Base-by-base conservation (phyloP, 2,888 invertebrate species). In the Drosophila atripex region DNA sequence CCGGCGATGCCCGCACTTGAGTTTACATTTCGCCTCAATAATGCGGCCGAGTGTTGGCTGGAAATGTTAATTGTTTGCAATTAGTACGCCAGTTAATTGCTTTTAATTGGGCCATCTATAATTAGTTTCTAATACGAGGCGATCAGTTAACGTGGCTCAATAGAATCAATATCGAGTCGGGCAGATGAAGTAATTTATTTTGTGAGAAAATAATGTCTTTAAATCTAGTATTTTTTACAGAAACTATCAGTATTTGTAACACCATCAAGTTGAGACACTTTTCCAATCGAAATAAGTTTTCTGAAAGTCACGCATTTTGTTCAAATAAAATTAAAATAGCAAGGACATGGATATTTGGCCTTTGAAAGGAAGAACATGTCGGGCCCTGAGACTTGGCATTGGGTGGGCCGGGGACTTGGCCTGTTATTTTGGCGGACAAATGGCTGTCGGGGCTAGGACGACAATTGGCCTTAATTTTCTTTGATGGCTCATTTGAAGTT, bases 11-110 rank as follows among this genome's bases (percentile, higher is more conserved):
- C 28, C 9, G 28, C 28, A 28, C 28, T 28, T 9, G 28, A 11
- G 28, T 30, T 28, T 18, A 12, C 51, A 21, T 45, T 68, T 43
- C 52, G 77, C 57, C 21, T 50, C 72, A 72, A 72, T 75, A 72
- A 75, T 55, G 56, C 55, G 65, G 7, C 16, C 57, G 75, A 73
- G 75, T 75, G 71, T 50, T 47, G 64, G 64, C 54, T 21, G 35
- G 25, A 35, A 59, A 55, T 64, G 71, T 78, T 80, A 82, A 79
- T 71, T 75, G 77, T 75, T 82, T 64, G 59, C 77, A 82, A 79
- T 79, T 79, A 79, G 66, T 77, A 46, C 51, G 35, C 56, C 58
- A 53, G 43, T 53, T 76, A 76, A 80, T 66, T 64, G 76, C 63
- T 43, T 61, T 64, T 79, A 79, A 79, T 77, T 77, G 77, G 58